These are phyloP conservation scores for Margaritifera margaritifera DNA, from an alignment of 2,888 invertebrate species.

Conservation along the genomic window DNA sequence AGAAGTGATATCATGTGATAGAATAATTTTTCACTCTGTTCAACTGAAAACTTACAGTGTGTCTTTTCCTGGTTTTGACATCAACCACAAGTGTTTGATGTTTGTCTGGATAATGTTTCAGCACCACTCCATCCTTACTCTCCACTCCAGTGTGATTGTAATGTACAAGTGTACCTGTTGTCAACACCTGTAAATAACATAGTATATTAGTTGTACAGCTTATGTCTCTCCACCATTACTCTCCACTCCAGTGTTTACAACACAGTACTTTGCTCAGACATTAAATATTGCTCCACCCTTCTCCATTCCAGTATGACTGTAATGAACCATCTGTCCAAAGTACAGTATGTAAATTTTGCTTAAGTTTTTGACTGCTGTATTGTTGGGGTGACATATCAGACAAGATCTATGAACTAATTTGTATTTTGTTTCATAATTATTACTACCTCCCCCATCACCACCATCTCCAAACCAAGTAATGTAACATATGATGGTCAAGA, in stretches of 20 bases:
- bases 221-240: background rate
- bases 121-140: slow-evolving; percentile 63
- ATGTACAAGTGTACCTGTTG: slow-evolving; percentile 65
- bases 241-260: background rate
- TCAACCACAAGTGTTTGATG: slow-evolving; percentile 67
- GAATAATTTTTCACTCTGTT: no score
- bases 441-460: no score
- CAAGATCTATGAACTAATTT: no score
- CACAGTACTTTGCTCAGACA: no score
- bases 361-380: no score
- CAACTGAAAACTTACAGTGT: slow-evolving; percentile 46
- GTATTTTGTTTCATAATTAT: no score
- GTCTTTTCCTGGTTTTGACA: slow-evolving; percentile 63
- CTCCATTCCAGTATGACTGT: slow-evolving; percentile 60
- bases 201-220: no score
- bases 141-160: slow-evolving; percentile 63
- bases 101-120: slow-evolving; percentile 71
- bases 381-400: no score
- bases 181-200: slow-evolving; percentile 56
- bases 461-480: no score
- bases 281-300: slow-evolving; percentile 69
- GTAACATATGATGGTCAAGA: no score
- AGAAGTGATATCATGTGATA: no score
- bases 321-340: slow-evolving; percentile 48
- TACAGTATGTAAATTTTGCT: no score